Evolutionary conservation across 2,888 invertebrate genomes (phyloP).

Genomic region (Altica lythri): DNA sequence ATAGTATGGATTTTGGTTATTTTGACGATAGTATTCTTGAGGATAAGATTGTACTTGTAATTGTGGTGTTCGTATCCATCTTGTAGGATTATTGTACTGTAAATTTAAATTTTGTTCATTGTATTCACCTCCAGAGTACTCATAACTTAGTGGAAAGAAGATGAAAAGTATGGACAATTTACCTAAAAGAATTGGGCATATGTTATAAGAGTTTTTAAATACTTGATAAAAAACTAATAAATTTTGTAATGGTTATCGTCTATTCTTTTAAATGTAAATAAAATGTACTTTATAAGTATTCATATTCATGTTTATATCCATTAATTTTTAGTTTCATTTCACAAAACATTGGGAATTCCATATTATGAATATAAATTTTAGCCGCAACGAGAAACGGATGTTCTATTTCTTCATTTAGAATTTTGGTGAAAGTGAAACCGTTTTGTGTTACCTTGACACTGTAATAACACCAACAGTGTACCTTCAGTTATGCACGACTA

Average conservation of each 20-base stretch:
- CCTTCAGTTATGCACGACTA: constrained; percentile 26
- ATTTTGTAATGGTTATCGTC: neutral
- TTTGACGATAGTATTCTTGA: constrained; percentile 19
- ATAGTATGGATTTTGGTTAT: constrained; percentile 15
- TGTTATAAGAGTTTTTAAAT: too few relatives aligned
- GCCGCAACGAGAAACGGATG: constrained; percentile 37
- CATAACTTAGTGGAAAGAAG: constrained; percentile 39
- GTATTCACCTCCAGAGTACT: constrained; percentile 39
- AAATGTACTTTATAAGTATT: neutral
- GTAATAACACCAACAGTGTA: constrained; percentile 30
- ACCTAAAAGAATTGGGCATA: constrained; percentile 45
- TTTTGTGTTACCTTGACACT: constrained; percentile 41
- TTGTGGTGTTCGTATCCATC: constrained; percentile 48
- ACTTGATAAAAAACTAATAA: too few relatives aligned
- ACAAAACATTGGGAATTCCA: constrained; percentile 36
- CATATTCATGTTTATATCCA: neutral
- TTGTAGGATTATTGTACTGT: constrained; percentile 34
- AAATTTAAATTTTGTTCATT: constrained; percentile 44
- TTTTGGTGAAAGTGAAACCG: constrained; percentile 46
- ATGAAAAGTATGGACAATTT: constrained; percentile 41
- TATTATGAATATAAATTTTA: constrained; percentile 23
- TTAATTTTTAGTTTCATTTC: too few relatives aligned
- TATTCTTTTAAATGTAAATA: neutral
- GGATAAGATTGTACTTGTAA: constrained; percentile 16
- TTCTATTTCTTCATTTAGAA: constrained; percentile 33